phyloP scores from a whole-genome alignment of 2,113 vertebrate species.

The Nematolebias whitei region DNA sequence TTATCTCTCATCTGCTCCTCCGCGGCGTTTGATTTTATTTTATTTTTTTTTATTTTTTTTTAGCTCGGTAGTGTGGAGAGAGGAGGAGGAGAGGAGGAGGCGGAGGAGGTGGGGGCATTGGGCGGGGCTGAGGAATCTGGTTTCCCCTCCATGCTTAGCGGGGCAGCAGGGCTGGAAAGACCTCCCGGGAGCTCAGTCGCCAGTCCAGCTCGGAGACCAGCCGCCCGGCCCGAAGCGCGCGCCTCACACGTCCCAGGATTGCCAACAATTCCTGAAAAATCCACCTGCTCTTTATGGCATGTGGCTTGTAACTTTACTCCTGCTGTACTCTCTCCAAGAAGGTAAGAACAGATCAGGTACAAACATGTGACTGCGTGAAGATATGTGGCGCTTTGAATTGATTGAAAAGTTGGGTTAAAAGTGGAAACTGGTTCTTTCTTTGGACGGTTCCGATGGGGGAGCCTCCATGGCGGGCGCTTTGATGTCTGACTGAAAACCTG shows the following conservation, averaged over 20 bases:
- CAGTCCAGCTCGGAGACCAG: conserved; percentile 79
- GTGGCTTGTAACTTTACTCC: conserved; percentile 97
- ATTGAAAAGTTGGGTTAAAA: conserved; percentile 50
- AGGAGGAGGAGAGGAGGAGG: conserved; percentile 72
- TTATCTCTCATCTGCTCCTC: conserved; percentile 30
- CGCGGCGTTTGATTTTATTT: conserved; percentile 49
- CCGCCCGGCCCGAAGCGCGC: conserved; percentile 75
- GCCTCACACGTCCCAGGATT: conserved; percentile 86
- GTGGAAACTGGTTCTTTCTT: conserved; percentile 21
- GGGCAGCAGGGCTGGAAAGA: conserved; percentile 82
- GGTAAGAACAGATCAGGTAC: conserved; percentile 85
- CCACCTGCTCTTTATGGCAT: conserved; percentile 94
- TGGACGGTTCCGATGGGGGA: not conserved
- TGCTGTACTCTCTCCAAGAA: conserved; percentile 94
- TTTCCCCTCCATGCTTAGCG: conserved; percentile 75
- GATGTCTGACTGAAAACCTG: conserved; percentile 19
- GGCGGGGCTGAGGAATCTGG: conserved; percentile 82
- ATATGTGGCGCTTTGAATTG: conserved; percentile 22
- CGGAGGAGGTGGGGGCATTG: conserved; percentile 25
- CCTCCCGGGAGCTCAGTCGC: conserved; percentile 81
- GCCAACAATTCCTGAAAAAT: conserved; percentile 88
- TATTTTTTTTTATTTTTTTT: conserved; percentile 58
- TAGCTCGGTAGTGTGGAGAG: conserved; percentile 75
- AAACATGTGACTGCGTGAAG: conserved; percentile 2
- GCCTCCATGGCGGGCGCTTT: conserved; percentile 23